phyloP scores from a whole-genome alignment of 1,140 invertebrate genomes.

The Wasmannia auropunctata region DNA sequence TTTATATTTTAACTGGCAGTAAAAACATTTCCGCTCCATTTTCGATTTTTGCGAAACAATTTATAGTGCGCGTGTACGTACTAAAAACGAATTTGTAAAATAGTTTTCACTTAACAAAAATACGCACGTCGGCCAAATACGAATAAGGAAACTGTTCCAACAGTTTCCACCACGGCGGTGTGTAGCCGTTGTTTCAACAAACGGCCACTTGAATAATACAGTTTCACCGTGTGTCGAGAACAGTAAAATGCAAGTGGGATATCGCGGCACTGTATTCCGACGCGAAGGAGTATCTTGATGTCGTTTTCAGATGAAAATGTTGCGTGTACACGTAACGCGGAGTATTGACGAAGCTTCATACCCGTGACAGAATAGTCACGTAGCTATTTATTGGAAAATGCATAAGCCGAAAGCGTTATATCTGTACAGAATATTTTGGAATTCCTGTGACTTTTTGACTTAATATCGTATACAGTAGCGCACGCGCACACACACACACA shows the following conservation, averaged over 20 bases:
- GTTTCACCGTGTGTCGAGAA: constrained; percentile 38
- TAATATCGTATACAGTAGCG: neutral
- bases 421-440: constrained; percentile 1
- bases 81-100: constrained; percentile 4
- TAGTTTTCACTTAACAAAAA: constrained; percentile 15
- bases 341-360: constrained; percentile 61
- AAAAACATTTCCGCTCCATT: constrained; percentile 1
- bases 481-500: neutral
- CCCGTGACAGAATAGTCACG: constrained; percentile 36
- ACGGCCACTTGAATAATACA: constrained; percentile 53
- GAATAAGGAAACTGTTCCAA: constrained; percentile 27
- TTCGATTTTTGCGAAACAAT: neutral
- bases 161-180: neutral
- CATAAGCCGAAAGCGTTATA: constrained; percentile 12
- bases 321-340: constrained; percentile 49
- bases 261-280: constrained; percentile 36
- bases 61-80: too few relatives aligned
- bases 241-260: constrained; percentile 56
- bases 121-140: neutral
- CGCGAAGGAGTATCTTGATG: constrained; percentile 51
- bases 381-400: constrained; percentile 55
- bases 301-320: constrained; percentile 63
- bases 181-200: constrained; percentile 30
- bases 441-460: constrained; percentile 29
- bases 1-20: neutral